Evolutionary conservation across 2,888 invertebrate species (phyloP).

Genomic region (Morinoia aosen): DNA sequence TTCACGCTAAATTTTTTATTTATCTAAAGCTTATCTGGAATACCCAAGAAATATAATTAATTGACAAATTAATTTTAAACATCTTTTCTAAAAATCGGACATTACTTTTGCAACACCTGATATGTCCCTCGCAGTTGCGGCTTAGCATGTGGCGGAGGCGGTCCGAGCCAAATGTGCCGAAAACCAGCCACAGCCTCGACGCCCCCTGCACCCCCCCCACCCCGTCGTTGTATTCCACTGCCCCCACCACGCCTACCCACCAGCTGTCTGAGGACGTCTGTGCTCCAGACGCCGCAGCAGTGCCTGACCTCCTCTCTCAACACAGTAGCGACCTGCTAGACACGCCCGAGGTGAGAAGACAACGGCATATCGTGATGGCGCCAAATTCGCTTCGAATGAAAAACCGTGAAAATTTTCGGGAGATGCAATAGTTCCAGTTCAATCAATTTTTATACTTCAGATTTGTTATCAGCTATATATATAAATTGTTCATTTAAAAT

Average conservation of each 20-base stretch:
- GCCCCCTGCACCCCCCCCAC: background rate
- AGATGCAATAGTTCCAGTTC: no score
- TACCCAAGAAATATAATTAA: no score
- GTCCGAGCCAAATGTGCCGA: slow-evolving; percentile 76
- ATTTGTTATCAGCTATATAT: no score
- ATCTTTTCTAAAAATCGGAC: no score
- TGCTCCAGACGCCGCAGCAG: slow-evolving; percentile 70
- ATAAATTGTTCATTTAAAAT: no score
- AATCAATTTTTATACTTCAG: no score
- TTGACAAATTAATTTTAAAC: no score
- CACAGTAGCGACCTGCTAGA: background rate
- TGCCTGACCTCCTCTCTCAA: background rate
- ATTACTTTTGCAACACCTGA: no score
- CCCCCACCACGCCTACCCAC: slow-evolving; percentile 47
- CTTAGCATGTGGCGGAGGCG: slow-evolving; percentile 77
- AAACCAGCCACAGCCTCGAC: background rate
- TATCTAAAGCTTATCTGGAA: no score
- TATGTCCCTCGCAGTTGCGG: slow-evolving; percentile 5
- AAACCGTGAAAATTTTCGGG: no score
- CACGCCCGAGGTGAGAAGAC: slow-evolving; percentile 31
- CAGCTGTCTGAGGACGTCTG: background rate
- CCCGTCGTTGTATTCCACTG: slow-evolving; percentile 43
- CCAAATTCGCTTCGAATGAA: no score
- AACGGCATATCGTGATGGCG: background rate
- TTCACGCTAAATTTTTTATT: no score